These are phyloP conservation scores for Hippolais icterina DNA, from an alignment of 2,113 vertebrate species.

Conservation along the genomic window DNA sequence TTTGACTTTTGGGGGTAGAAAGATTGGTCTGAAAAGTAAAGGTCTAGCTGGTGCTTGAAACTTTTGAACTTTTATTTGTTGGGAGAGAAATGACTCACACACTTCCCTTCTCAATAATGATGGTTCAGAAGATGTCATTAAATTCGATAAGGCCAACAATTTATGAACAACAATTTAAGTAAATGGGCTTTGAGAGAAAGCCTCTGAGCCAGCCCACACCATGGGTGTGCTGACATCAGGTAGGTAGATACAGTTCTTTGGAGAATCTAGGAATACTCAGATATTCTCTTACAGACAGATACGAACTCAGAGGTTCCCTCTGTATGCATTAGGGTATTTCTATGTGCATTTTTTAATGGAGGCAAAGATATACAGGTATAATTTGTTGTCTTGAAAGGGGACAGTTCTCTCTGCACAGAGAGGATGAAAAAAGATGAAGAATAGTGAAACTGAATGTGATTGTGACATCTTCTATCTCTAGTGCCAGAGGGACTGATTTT, in stretches of 20 bases:
- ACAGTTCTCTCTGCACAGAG: neutral
- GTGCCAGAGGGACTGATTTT: neutral
- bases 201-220: neutral
- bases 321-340: neutral
- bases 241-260: neutral
- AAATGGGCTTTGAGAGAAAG: constrained; percentile 55
- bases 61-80: constrained; percentile 63
- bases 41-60: constrained; percentile 56
- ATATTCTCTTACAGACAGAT: neutral
- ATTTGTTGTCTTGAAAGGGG: neutral
- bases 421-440: neutral
- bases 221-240: neutral
- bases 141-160: constrained; percentile 60
- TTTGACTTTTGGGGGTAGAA: constrained; percentile 58
- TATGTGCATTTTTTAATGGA: neutral
- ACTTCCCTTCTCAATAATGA: constrained; percentile 40
- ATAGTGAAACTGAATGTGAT: neutral
- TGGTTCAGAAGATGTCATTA: constrained; percentile 61
- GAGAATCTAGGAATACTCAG: neutral
- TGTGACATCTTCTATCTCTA: neutral
- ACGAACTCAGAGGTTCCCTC: neutral
- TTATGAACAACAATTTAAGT: constrained; percentile 59
- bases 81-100: constrained; percentile 41
- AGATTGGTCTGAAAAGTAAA: constrained; percentile 63
- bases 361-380: neutral